phyloP scores from a whole-genome alignment of 2,888 invertebrate species.

The Ochropleura leucogaster region DNA sequence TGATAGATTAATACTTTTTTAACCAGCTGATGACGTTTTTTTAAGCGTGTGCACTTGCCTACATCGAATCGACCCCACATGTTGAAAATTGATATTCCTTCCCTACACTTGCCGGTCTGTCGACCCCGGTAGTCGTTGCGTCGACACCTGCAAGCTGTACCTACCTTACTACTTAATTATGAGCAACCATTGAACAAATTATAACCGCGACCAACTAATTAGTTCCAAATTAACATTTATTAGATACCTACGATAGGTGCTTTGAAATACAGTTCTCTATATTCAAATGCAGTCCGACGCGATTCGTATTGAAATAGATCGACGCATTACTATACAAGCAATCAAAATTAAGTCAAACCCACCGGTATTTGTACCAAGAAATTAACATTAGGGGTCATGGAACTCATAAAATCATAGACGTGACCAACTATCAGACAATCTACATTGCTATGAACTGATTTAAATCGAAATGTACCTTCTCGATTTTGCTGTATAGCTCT shows the following conservation, averaged over 20 bases:
- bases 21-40: neutral
- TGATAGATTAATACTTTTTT: slow-evolving; percentile 2
- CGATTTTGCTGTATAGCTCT: neutral
- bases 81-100: slow-evolving; percentile 59
- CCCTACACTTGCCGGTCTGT: slow-evolving; percentile 54
- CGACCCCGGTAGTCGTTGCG: slow-evolving; percentile 33
- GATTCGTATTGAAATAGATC: slow-evolving; percentile 13
- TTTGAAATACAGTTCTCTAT: slow-evolving; percentile 17
- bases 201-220: slow-evolving; percentile 33
- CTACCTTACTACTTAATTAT: slow-evolving; percentile 40
- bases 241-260: slow-evolving; percentile 11
- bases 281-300: neutral
- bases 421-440: slow-evolving; percentile 19
- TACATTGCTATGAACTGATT: slow-evolving; percentile 18
- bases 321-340: slow-evolving; percentile 10
- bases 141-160: slow-evolving; percentile 44
- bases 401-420: slow-evolving; percentile 21
- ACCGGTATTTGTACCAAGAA: slow-evolving; percentile 10
- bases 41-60: slow-evolving; percentile 21
- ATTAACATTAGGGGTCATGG: slow-evolving; percentile 36
- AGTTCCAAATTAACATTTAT: slow-evolving; percentile 42
- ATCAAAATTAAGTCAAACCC: slow-evolving; percentile 16
- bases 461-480: slow-evolving; percentile 10
- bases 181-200: slow-evolving; percentile 44
- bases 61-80: slow-evolving; percentile 45